Percentiles rank a stretch among this genome's conserved stretches.
Evolutionary conservation across 2,113 vertebrate species (phyloP).

Genomic region (Cinclus cinclus): DNA sequence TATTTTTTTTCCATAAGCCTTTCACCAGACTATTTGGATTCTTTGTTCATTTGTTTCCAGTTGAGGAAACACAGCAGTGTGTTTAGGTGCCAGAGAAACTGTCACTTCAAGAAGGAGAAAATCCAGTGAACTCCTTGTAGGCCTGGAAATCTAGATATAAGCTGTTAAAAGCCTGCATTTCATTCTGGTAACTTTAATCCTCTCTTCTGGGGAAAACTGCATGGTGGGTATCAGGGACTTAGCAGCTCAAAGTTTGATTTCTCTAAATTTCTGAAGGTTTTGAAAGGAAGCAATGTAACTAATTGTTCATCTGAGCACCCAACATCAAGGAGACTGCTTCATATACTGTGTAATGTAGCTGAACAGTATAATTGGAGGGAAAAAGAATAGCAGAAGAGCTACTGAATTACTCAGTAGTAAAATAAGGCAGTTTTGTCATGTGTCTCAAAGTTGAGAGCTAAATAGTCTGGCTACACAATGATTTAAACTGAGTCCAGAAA

Average conservation of each 20-base stretch:
- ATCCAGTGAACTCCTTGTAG: not conserved
- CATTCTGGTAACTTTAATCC: not conserved
- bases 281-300: not conserved
- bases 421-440: not conserved
- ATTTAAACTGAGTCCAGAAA: not conserved
- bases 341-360: not conserved
- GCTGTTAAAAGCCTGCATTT: not conserved
- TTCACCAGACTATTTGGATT: conserved; percentile 30
- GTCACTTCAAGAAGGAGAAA: not conserved
- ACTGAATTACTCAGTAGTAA: not conserved
- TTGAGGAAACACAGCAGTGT: conserved; percentile 23
- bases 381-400: not conserved
- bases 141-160: not conserved
- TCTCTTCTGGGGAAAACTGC: not conserved
- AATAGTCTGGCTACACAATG: not conserved
- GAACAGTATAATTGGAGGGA: not conserved
- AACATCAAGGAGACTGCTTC: not conserved
- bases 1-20: conserved; percentile 18
- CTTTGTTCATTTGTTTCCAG: conserved; percentile 36
- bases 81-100: conserved; percentile 16
- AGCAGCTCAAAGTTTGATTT: not conserved
- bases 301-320: not conserved
- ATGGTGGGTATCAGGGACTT: not conserved
- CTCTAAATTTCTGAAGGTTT: not conserved
- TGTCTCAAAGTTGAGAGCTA: not conserved